Percentiles rank a stretch among this genome's conserved stretches.
These are phyloP conservation scores for Hedya salicella DNA, from an alignment of 2,888 invertebrate genomes.

Conservation along the genomic window DNA sequence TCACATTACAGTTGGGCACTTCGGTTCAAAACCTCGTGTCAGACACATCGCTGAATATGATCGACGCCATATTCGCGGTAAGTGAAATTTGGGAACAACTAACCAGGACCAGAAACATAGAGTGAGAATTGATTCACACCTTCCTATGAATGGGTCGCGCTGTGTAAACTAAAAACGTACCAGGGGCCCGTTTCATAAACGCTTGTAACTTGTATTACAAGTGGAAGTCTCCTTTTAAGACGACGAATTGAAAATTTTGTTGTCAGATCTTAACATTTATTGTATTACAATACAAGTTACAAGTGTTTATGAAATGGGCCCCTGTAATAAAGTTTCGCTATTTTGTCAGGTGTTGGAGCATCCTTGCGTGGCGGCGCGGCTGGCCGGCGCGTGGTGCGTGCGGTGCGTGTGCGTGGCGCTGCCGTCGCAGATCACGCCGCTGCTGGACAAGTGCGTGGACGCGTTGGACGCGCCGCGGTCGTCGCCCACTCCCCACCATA, in stretches of 20 bases:
- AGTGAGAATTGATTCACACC: too few species aligned
- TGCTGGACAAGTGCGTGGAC: conserved; percentile 95
- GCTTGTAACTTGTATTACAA: too few species aligned
- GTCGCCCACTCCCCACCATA: conserved; percentile 93
- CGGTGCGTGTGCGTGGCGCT: conserved; percentile 96
- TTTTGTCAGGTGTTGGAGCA: conserved; percentile 97
- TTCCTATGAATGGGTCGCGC: too few species aligned
- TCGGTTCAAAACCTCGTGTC: conserved; percentile 95
- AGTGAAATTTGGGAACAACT: conserved; percentile 45
- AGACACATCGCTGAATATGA: conserved; percentile 92
- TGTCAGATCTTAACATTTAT: too few species aligned
- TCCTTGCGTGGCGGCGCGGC: conserved; percentile 96
- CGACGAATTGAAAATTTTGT: too few species aligned
- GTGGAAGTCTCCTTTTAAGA: too few species aligned
- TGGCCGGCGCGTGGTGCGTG: conserved; percentile 98
- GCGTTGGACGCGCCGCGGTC: conserved; percentile 93
- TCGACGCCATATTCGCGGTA: conserved; percentile 86
- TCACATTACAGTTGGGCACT: conserved; percentile 96
- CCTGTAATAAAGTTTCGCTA: too few species aligned
- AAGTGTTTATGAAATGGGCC: too few species aligned
- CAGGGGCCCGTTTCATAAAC: too few species aligned
- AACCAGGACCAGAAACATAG: not conserved
- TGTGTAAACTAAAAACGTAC: too few species aligned
- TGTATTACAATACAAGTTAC: too few species aligned
- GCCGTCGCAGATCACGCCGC: conserved; percentile 96